A percentile compares a stretch with the other conserved stretches of the same genome.
Conservation (phyloP, 1,140 invertebrate species). For the Phymastichus coffea region DNA sequence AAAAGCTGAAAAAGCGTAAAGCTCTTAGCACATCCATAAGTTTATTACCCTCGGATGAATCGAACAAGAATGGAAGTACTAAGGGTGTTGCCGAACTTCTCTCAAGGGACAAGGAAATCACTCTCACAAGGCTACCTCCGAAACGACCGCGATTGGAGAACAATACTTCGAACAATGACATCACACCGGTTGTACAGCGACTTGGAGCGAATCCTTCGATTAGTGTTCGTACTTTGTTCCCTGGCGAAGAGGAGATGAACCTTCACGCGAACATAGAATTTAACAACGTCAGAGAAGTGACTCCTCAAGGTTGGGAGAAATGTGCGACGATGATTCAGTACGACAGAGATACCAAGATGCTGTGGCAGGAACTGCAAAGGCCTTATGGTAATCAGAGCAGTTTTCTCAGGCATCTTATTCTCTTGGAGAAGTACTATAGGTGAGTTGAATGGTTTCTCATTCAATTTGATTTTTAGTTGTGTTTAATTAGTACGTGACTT, state of each 20-base stretch:
- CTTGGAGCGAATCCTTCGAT: slow-evolving; percentile 76
- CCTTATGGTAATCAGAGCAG: slow-evolving; percentile 84
- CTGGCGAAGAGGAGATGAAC: slow-evolving; percentile 77
- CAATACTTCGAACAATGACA: slow-evolving; percentile 40
- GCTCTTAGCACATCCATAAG: slow-evolving; percentile 36
- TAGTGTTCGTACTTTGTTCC: slow-evolving; percentile 75
- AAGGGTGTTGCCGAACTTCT: slow-evolving; percentile 50
- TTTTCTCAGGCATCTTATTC: slow-evolving; percentile 76
- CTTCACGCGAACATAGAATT: slow-evolving; percentile 73
- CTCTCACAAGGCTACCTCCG: slow-evolving; percentile 50
- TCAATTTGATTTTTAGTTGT: background rate
- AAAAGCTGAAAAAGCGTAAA: slow-evolving; percentile 53
- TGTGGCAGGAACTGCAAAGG: slow-evolving; percentile 79
- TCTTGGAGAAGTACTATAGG: slow-evolving; percentile 78
- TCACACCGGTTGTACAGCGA: slow-evolving; percentile 53
- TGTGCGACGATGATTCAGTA: slow-evolving; percentile 77
- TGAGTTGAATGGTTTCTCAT: background rate
- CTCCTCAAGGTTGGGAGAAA: slow-evolving; percentile 79
- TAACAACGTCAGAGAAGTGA: slow-evolving; percentile 65
- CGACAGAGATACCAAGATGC: slow-evolving; percentile 73
- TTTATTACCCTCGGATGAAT: background rate
- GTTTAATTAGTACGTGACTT: background rate
- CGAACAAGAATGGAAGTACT: slow-evolving; percentile 10
- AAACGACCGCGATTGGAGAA: slow-evolving; percentile 39
- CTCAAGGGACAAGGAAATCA: slow-evolving; percentile 55